phyloP scores from a whole-genome alignment of 2,888 invertebrate species.

The Thereva nobilitata region DNA sequence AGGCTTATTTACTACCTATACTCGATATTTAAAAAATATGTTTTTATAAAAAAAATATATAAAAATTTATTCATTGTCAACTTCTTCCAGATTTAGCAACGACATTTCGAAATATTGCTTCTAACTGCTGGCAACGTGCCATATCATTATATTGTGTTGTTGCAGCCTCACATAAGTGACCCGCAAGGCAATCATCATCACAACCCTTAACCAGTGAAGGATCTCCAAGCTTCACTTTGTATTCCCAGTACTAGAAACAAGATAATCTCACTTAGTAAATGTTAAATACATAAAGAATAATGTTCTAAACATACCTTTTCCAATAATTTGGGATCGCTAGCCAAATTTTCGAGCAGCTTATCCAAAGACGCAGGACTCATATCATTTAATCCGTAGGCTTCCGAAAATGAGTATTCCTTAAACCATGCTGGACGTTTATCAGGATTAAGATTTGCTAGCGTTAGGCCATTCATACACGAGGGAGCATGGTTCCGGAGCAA shows the following conservation, averaged over 20 bases:
- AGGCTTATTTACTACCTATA: too few relatives aligned
- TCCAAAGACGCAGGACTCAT: conserved; percentile 68
- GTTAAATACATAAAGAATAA: background rate
- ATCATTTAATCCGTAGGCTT: conserved; percentile 65
- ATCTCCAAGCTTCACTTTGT: conserved; percentile 49
- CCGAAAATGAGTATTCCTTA: conserved; percentile 74
- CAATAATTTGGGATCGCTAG: conserved; percentile 48
- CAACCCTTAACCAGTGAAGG: conserved; percentile 50
- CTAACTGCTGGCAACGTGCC: conserved; percentile 48
- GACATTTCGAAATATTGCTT: conserved; percentile 45
- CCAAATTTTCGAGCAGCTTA: conserved; percentile 65
- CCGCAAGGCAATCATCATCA: conserved; percentile 47
- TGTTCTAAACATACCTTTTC: conserved; percentile 45
- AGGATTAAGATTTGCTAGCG: conserved; percentile 68
- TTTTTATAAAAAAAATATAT: too few relatives aligned
- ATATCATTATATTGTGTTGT: conserved; percentile 47
- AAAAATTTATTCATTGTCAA: too few relatives aligned
- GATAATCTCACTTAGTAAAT: background rate
- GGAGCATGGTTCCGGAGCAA: too few relatives aligned
- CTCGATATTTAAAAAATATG: too few relatives aligned
- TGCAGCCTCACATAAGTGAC: conserved; percentile 50
- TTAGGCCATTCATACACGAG: too few relatives aligned
- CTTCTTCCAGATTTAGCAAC: conserved; percentile 37
- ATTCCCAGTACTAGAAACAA: conserved; percentile 47
- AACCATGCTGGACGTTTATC: conserved; percentile 69